Evolutionary conservation across 1,140 invertebrate genomes (phyloP), one percentile per base, ranked within the genome.

Genomic region (Aphaenogaster rudis): DNA sequence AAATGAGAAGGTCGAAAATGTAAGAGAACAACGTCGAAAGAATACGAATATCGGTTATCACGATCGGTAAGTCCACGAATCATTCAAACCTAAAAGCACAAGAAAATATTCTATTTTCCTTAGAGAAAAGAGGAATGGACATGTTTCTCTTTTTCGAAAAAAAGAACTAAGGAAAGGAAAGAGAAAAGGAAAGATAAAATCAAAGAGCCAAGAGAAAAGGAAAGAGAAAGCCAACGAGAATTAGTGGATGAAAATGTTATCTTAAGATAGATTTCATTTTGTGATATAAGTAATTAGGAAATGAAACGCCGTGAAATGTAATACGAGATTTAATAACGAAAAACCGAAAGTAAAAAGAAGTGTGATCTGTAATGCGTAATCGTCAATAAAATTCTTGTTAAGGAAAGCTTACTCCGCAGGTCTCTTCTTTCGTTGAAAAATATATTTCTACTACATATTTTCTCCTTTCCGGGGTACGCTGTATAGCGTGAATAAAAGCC

Each of bases 381-480:
- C 66, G 15, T 48, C 21, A 61, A 74, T 61, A n/a, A 82, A 57
- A 59, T 74, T 74, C 36, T 72, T 21, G 39, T 82, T 61, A 82
- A 82, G 28, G 36, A 61, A 74, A 82, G 45, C 80, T 84, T 61
- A 50, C 15, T 33, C 15, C 28, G 42, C 45, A 52, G 33, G 36
- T 61, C 28, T 39, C 50, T 28, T 64, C 50, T 28, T 64, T 45
- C 78, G 48, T 80, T 50, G 77, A 82, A 82, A 82, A 59, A 72
- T 82, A 82, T 59, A 82, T 82, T 72, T 82, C 52, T 82, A 45
- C 21, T 71, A 54, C 7, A 59, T 48, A 82, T 64, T 72, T 74
- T 33, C 66, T 82, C 57, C 80, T 74, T 82, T 48, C 42, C 28
- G 5, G 21, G 3, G 7, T 61, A 59, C 52, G n/a, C 21, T 15